phyloP scores from a whole-genome alignment of 2,888 invertebrate genomes.

The Tupiocoris notatus region DNA sequence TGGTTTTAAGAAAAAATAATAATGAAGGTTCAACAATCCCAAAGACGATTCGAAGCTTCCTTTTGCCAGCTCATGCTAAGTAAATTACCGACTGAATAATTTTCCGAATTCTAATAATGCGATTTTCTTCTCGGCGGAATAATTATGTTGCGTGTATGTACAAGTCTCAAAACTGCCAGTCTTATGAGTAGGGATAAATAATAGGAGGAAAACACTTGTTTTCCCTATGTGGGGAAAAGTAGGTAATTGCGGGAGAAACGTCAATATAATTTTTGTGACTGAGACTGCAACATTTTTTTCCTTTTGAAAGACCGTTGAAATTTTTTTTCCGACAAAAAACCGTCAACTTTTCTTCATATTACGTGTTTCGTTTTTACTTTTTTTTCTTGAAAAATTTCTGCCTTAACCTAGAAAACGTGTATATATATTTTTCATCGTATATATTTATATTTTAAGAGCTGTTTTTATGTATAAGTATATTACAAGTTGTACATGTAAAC shows the following conservation, averaged over 20 bases:
- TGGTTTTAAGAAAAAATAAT: too few relatives aligned
- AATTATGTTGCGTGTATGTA: constrained; percentile 43
- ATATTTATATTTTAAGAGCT: constrained; percentile 36
- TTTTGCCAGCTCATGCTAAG: too few relatives aligned
- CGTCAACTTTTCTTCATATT: constrained; percentile 1
- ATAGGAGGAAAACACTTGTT: background rate
- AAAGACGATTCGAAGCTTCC: too few relatives aligned
- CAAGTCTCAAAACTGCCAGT: constrained; percentile 48
- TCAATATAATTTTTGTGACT: constrained; percentile 19
- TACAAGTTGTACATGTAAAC: constrained; percentile 47
- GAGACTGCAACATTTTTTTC: constrained; percentile 17
- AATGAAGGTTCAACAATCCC: too few relatives aligned
- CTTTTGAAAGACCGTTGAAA: constrained; percentile 43
- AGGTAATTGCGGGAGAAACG: background rate
- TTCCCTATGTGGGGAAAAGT: constrained; percentile 8
- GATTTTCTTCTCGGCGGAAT: background rate
- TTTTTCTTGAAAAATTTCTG: constrained; percentile 35
- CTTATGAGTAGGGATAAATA: constrained; percentile 46
- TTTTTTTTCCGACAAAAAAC: constrained; percentile 39
- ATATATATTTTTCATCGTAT: constrained; percentile 36
- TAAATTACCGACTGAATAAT: too few relatives aligned
- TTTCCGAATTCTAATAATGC: too few relatives aligned
- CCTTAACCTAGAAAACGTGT: constrained; percentile 41
- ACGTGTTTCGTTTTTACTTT: constrained; percentile 1
- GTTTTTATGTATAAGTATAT: constrained; percentile 37